A percentile compares a stretch with the other conserved stretches of the same genome.
phyloP scores from a whole-genome alignment of 2,888 invertebrate genomes.

The Sepiola atlantica region DNA sequence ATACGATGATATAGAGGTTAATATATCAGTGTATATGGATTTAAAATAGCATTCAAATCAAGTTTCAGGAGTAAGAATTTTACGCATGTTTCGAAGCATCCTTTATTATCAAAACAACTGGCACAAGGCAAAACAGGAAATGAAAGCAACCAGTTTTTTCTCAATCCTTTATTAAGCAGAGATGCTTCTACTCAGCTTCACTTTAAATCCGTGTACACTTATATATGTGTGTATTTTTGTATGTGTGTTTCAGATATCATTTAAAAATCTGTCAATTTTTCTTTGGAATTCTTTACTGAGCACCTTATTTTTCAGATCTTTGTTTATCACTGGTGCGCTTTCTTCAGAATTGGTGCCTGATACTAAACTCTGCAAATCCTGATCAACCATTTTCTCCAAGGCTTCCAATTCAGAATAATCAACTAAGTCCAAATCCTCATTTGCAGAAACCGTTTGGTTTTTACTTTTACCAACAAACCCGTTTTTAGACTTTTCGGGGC shows the following conservation, averaged over 20 bases:
- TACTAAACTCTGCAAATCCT: slow-evolving; percentile 10
- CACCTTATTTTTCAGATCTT: neutral
- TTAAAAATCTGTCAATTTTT: neutral
- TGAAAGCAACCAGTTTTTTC: too few species aligned
- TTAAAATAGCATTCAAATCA: too few species aligned
- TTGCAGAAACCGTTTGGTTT: neutral
- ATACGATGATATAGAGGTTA: too few species aligned
- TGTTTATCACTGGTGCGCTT: neutral
- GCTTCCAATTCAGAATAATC: neutral
- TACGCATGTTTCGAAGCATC: too few species aligned
- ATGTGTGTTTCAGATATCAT: neutral
- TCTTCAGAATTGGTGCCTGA: neutral
- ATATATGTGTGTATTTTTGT: too few species aligned
- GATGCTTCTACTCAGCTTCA: too few species aligned
- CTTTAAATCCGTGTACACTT: too few species aligned
- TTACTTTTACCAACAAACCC: neutral
- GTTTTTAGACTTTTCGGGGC: neutral
- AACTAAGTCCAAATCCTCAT: neutral
- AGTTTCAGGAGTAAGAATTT: too few species aligned
- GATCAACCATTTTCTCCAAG: slow-evolving; percentile 20
- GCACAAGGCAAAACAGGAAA: too few species aligned
- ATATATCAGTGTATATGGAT: too few species aligned
- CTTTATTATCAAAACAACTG: too few species aligned
- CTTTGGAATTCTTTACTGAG: neutral
- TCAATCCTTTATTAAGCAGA: too few species aligned